These are phyloP conservation scores for Vanacampus margaritifer DNA, from an alignment of 2,113 vertebrate genomes.

Conservation along the genomic window DNA sequence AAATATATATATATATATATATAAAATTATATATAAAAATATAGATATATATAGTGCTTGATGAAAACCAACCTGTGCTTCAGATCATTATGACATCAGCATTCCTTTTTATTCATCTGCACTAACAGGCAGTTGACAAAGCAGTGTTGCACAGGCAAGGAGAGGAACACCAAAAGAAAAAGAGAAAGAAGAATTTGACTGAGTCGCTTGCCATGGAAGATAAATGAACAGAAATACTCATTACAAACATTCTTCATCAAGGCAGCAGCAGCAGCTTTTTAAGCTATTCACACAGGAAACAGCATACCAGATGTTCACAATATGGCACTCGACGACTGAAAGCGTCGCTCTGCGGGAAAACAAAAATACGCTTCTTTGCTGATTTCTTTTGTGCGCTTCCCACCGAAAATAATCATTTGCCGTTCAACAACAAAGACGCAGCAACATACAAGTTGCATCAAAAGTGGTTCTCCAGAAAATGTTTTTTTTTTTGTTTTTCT, in stretches of 20 bases:
- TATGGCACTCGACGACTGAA: constrained; percentile 38
- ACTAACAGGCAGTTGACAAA: not conserved
- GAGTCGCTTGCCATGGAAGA: not conserved
- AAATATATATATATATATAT: too few relatives aligned
- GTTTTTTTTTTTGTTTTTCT: not conserved
- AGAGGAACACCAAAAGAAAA: not conserved
- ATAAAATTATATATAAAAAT: too few relatives aligned
- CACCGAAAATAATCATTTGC: constrained; percentile 19
- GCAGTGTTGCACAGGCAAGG: not conserved
- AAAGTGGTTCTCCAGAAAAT: not conserved
- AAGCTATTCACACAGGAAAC: constrained; percentile 30
- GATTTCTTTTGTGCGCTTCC: not conserved
- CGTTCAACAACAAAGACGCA: constrained; percentile 24
- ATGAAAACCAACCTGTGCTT: not conserved
- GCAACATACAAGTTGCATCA: constrained; percentile 3
- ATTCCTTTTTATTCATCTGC: not conserved
- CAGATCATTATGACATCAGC: not conserved
- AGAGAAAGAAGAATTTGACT: not conserved
- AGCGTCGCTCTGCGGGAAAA: constrained; percentile 31
- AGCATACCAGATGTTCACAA: constrained; percentile 34
- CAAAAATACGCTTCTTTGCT: constrained; percentile 6
- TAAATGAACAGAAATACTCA: not conserved
- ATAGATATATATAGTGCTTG: not conserved
- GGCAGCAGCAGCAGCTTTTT: constrained; percentile 13
- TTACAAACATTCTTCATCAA: constrained; percentile 28